Base-by-base conservation (phyloP, 2,888 invertebrate genomes). In the Fragum sueziense region DNA sequence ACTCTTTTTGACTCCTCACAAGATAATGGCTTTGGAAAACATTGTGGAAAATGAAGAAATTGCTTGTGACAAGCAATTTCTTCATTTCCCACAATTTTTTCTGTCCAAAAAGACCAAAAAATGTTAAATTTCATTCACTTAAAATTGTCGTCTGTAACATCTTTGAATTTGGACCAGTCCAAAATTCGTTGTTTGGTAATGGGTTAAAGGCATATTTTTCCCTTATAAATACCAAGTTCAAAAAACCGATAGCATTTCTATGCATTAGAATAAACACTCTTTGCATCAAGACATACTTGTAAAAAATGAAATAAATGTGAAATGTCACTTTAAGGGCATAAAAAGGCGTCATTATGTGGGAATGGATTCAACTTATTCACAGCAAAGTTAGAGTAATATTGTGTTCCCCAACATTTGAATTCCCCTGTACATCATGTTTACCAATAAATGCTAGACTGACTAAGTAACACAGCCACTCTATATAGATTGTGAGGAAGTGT, bases 1-100 rank as follows among this genome's bases (percentile, higher is more conserved):
- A 6, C 37, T 37, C 14, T 1, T 54, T 2, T 54, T 22, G 20
- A 54, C 54, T 54, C 1, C 2, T 54, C n/a, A n/a, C 22, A 22
- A 54, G 6, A 37, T 37, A 9, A 37, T 37, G n/a, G 14, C 37
- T 37, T 37, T 17, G 6, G 54, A 59, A 59, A 59, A 59, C 59
- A 59, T 59, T 59, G 59, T 59, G 59, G 59, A 14, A 59, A 59
- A 59, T 29, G 59, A 27, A 29, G 59, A 59, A 59, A 59, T 29
- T 59, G 59, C 59, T 59, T 25, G 2, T 54, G 20, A n/a, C 54
- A n/a, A 54, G 54, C 54, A 54, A 22, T 54, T 54, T 54, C 54
- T 54, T 25, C 54, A 22, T 54, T 54, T n/a, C 22, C 54, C 54
- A 54, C 54, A 54, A n/a, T 54, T 20, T 54, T 54, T 54, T 54